phyloP scores from a whole-genome alignment of 2,113 vertebrate genomes.

The Sterrhoptilus dennistouni region DNA sequence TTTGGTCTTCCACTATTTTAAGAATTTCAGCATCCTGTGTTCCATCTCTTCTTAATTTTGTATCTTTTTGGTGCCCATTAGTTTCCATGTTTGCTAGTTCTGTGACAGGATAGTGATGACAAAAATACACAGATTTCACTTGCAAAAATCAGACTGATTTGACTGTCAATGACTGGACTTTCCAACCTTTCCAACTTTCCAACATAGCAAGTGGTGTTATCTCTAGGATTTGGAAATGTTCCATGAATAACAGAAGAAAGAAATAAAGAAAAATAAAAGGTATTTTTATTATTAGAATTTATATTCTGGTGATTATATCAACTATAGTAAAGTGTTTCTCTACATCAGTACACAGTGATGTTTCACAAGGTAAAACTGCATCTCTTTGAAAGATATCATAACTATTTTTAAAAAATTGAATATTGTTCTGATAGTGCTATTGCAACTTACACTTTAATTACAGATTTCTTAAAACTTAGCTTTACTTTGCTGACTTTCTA shows the following conservation, averaged over 20 bases:
- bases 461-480: background rate
- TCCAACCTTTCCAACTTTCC: background rate
- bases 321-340: background rate
- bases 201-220: background rate
- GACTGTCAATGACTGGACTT: background rate
- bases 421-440: background rate
- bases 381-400: background rate
- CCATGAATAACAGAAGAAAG: background rate
- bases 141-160: background rate
- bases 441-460: background rate
- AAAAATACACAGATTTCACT: constrained; percentile 10
- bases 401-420: background rate
- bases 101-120: constrained; percentile 22
- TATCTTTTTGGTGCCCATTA: constrained; percentile 35
- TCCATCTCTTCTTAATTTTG: constrained; percentile 24
- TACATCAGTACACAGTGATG: background rate
- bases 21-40: constrained; percentile 66
- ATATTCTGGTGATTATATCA: background rate
- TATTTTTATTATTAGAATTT: background rate
- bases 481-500: background rate
- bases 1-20: constrained; percentile 66
- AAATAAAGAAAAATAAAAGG: background rate
- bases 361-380: background rate
- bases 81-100: constrained; percentile 3
- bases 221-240: background rate